Evolutionary conservation across 2,888 invertebrate species (phyloP), one percentile per base, ranked within the genome.

Genomic region (Drosophila crucigera): DNA sequence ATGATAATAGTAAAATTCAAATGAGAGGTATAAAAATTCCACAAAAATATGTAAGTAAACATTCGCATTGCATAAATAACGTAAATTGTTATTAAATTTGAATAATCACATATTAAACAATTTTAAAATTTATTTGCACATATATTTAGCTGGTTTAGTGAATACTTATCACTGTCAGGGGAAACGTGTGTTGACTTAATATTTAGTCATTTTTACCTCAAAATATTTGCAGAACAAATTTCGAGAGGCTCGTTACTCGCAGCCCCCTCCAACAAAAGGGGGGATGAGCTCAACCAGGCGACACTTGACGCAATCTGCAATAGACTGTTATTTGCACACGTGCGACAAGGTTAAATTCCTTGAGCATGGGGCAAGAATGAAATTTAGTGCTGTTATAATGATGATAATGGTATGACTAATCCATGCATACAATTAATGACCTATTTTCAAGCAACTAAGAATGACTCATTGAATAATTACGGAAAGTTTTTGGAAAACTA

Each of bases 291-390:
- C 33, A 54, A 33, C n/a, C 28, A 50, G 58, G 56, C 62, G 73
- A 82, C 83, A 77, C 70, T 83, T 84, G 82, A 78, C 84, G 84
- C 80, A 82, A 84, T 80, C 87, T 78, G 87, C 84, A 78, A 76
- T 16, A 75, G 67, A 47, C 25, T 4, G 16, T 4, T 47, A 25
- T 82, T 78, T 77, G 52, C 67, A 62, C 87, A 84, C 83, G 83
- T 84, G 87, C 63, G 64, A 52, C 78, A 78, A 66, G 47, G 65
- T 55, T 52, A 39, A 52, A 65, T 65, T 31, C 41, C 31, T 10
- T 1, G 0, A 43, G 43, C 43, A 43, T 14, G 11, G 19, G n/a
- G 16, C 22, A 22, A 25, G 10, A 25, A 19, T 6, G 33, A 58
- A 16, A 31, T 60, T 5, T 0, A 16, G 1, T 5, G 33, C n/a